Evolutionary conservation across 2,888 invertebrate species (phyloP).

Genomic region (Dyspetes luteomarginatus): DNA sequence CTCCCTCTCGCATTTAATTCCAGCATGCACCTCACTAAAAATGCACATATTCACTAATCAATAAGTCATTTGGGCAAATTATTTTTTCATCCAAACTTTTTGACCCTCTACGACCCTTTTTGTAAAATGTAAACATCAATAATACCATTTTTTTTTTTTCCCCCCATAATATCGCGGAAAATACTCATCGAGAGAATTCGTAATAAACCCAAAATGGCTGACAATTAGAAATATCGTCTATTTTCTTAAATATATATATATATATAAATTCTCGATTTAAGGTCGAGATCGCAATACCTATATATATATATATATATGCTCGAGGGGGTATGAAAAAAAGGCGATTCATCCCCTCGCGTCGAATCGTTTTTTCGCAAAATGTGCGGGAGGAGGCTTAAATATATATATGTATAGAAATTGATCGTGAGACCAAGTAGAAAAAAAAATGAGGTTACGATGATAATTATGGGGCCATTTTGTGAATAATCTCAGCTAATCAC

Average conservation of each 20-base stretch:
- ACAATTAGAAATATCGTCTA: not conserved
- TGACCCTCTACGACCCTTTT: not conserved
- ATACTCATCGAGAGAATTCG: not conserved
- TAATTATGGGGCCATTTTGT: not conserved
- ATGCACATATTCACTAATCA: not conserved
- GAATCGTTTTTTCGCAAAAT: no score
- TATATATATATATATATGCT: no score
- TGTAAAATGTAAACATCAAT: not conserved
- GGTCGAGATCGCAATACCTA: not conserved
- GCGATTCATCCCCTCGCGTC: no score
- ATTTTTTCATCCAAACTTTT: not conserved
- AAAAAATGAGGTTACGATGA: not conserved
- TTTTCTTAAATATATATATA: no score
- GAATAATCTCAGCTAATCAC: not conserved
- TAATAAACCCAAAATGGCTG: not conserved
- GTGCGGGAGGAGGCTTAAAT: no score
- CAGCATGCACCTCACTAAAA: not conserved
- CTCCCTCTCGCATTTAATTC: not conserved
- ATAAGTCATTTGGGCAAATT: not conserved
- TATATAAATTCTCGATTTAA: not conserved
- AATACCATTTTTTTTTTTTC: not conserved
- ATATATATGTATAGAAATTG: no score
- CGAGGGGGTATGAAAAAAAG: no score
- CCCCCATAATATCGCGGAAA: not conserved
- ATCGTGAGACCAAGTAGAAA: no score